Percentiles rank a stretch among this genome's conserved stretches.
Conservation (phyloP, 1,140 invertebrate species). For the Globodera rostochiensis region DNA sequence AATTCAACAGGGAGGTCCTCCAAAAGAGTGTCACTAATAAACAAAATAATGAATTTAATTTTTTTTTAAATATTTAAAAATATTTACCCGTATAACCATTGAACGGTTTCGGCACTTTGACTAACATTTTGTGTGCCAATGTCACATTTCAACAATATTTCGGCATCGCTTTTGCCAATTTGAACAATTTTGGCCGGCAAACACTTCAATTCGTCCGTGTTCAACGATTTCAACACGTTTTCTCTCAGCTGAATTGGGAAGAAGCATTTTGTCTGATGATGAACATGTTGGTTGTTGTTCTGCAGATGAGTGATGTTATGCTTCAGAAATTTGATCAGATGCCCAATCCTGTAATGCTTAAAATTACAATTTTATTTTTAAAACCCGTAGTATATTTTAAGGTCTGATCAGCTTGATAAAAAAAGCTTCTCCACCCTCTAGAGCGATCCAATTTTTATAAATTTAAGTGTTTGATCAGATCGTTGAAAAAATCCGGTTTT, state of each 20-base stretch:
- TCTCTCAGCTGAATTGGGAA: background rate
- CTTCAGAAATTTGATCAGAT: conserved; percentile 10
- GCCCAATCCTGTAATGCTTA: conserved; percentile 4
- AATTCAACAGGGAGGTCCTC: background rate
- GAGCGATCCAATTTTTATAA: too few species aligned
- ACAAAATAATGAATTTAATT: background rate
- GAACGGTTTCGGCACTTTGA: conserved; percentile 7
- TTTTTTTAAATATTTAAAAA: background rate
- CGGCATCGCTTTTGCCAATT: conserved; percentile 10
- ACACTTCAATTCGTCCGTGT: conserved; percentile 33
- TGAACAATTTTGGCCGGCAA: conserved; percentile 18
- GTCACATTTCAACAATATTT: conserved; percentile 38
- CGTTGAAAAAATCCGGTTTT: background rate
- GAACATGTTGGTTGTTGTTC: conserved; percentile 1
- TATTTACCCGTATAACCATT: conserved; percentile 46
- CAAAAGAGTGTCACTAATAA: conserved; percentile 38
- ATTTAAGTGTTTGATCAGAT: conserved; percentile 18
- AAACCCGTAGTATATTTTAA: conserved; percentile 20
- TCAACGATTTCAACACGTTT: conserved; percentile 23
- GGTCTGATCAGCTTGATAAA: too few species aligned
- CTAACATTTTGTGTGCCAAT: background rate
- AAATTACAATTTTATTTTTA: background rate
- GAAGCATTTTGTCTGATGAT: conserved; percentile 21
- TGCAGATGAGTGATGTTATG: background rate
- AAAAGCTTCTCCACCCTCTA: too few species aligned